phyloP scores from a whole-genome alignment of 35 echinoderm and acorn worm genomes.

The Apostichopus californicus region DNA sequence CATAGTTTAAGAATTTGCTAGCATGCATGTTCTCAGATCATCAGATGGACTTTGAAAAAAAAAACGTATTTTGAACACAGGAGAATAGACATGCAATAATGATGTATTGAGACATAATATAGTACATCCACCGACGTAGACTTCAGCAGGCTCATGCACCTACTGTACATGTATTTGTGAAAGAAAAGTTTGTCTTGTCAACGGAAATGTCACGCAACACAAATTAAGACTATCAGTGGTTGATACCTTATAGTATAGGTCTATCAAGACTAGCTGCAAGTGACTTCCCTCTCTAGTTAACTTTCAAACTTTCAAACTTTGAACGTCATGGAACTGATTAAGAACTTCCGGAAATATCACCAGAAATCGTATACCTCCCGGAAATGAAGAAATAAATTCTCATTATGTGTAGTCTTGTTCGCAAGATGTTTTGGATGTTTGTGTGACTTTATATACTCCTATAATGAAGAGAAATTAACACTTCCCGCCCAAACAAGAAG shows the following conservation, averaged over 20 bases:
- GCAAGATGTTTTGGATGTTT: not conserved
- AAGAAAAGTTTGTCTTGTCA: not conserved
- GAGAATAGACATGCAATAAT: too few relatives aligned
- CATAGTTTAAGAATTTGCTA: too few relatives aligned
- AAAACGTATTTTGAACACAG: too few relatives aligned
- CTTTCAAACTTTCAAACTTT: not conserved
- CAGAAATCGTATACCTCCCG: not conserved
- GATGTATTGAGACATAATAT: not conserved
- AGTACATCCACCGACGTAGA: not conserved
- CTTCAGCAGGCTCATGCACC: not conserved
- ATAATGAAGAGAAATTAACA: constrained; percentile 23
- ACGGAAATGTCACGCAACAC: constrained; percentile 33
- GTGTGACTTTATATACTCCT: not conserved
- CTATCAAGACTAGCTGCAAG: not conserved
- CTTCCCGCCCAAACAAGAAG: constrained; percentile 15
- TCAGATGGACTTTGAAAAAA: too few relatives aligned
- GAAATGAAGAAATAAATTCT: constrained; percentile 1
- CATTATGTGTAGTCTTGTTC: not conserved
- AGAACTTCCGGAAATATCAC: constrained; percentile 33
- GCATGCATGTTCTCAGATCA: too few relatives aligned
- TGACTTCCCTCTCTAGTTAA: not conserved
- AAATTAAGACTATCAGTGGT: constrained; percentile 6
- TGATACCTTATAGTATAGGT: not conserved
- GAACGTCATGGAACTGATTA: constrained; percentile 20
- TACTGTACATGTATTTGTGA: not conserved